Percentiles rank a stretch among this genome's conserved stretches.
phyloP scores from a whole-genome alignment of 2,888 invertebrate genomes.

The Euphydryas editha region DNA sequence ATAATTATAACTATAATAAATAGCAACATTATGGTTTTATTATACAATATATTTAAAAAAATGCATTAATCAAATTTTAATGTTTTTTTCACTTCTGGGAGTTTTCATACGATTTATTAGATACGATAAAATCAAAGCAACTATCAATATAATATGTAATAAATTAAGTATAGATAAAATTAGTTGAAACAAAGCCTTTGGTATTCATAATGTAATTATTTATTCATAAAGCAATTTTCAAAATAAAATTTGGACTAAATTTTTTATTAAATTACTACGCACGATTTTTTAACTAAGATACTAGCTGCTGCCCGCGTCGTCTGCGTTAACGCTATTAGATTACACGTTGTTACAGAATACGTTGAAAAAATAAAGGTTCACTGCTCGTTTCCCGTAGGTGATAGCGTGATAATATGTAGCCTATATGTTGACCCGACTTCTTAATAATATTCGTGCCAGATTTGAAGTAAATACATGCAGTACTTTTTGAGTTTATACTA shows the following conservation, averaged over 20 bases:
- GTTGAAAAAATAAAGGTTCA: too few relatives aligned
- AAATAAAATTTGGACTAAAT: neutral
- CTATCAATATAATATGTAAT: neutral
- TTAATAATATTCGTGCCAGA: too few relatives aligned
- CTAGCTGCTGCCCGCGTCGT: too few relatives aligned
- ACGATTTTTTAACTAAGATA: neutral
- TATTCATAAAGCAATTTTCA: neutral
- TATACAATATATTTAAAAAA: neutral
- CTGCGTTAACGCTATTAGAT: too few relatives aligned
- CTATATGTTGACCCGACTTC: too few relatives aligned
- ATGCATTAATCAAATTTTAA: neutral
- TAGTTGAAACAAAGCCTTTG: slow-evolving; percentile 17
- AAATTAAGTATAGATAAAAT: neutral
- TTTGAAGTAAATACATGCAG: too few relatives aligned
- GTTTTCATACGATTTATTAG: neutral
- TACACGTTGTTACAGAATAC: too few relatives aligned
- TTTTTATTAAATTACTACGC: neutral
- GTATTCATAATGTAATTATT: neutral
- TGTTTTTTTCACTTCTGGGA: too few relatives aligned
- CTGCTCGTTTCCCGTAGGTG: too few relatives aligned
- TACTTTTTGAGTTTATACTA: too few relatives aligned
- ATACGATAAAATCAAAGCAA: neutral
- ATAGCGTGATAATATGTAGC: too few relatives aligned
- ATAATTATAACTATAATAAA: neutral
- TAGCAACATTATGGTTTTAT: neutral